Base-by-base conservation (phyloP, 2,797 vertebrate genomes). In the Artibeus jamaicensis region DNA sequence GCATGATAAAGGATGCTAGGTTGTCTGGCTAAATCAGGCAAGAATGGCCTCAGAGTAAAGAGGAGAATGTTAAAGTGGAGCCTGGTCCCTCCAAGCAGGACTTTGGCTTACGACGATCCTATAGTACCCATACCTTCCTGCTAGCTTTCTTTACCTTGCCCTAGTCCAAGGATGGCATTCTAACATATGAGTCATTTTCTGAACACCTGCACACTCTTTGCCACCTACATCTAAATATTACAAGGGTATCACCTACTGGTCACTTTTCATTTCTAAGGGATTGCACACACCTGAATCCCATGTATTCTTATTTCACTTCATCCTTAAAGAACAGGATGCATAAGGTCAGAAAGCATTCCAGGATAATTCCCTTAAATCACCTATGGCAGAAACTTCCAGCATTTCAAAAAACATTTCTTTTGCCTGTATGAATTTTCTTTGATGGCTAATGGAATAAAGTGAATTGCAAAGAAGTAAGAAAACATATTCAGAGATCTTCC, bases 391-490 rank as follows among this genome's bases (percentile, higher is more conserved):
- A 81, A 65, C n/a, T 78, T 55, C 71, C 3, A 39, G 10, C 29
- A 79, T 76, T 85, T 86, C 74, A 65, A 76, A 70, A 81, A 77
- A 53, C 42, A 24, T 65, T 4, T 29, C 14, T 53, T 32, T 39
- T 57, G 2, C 29, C n/a, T 21, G 6, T 50, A 78, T 79, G 50
- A 59, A 42, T 26, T 71, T 37, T 76, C 42, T 90, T 34, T 74
- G 39, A 46, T 79, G 55, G 34, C 24, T 85, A 24, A 74, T 29
- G 55, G 39, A 48, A 86, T 68, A 8, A 83, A 71, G 71, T 70
- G 53, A 81, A 93, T 83, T 79, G 32, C 53, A 74, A 93, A 71
- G 22, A 67, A 32, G 86, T 90, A 96, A 96, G 93, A 6, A 62
- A 71, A 87, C 11, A 50, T 78, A n/a, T 90, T 78, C 46, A 86